These are phyloP conservation scores for Malthinus flaveolus DNA, from an alignment of 2,888 invertebrate species.

Conservation along the genomic window DNA sequence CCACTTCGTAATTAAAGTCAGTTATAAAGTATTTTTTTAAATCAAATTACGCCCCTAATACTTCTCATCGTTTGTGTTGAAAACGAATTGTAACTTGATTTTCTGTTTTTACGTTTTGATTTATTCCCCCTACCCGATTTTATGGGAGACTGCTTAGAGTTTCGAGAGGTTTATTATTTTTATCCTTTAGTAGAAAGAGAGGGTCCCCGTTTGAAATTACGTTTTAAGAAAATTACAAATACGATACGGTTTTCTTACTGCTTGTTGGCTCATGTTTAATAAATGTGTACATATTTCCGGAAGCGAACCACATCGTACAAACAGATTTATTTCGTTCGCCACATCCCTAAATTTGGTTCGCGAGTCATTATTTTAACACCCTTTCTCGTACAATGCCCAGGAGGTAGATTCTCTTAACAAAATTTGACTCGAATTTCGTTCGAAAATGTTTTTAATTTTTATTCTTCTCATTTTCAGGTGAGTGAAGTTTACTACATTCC, in stretches of 20 bases:
- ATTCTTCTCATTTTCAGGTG: conserved; percentile 13
- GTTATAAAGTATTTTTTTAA: conserved; percentile 18
- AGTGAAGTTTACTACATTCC: conserved; percentile 4
- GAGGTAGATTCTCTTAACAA: too few species aligned
- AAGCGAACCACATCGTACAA: conserved; percentile 22
- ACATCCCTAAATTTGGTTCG: conserved; percentile 27
- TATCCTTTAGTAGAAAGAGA: not conserved
- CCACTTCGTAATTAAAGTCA: conserved; percentile 17
- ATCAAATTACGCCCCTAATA: conserved; percentile 17
- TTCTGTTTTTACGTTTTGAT: conserved; percentile 16
- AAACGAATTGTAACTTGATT: conserved; percentile 17
- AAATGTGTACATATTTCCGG: conserved; percentile 18
- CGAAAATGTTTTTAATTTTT: not conserved
- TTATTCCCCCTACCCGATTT: conserved; percentile 12
- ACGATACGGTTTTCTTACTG: conserved; percentile 1
- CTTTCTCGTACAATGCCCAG: too few species aligned
- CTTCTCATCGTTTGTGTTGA: conserved; percentile 20
- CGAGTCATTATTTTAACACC: conserved; percentile 24
- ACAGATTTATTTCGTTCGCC: conserved; percentile 30
- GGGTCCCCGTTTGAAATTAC: not conserved
- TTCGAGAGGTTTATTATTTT: not conserved
- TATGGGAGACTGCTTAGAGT: not conserved
- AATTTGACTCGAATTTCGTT: too few species aligned
- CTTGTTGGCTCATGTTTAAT: conserved; percentile 18
- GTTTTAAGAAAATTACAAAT: not conserved